Percentiles rank a stretch among this genome's conserved stretches.
phyloP scores from a whole-genome alignment of 2,888 invertebrate species.

The Xestia sexstrigata region DNA sequence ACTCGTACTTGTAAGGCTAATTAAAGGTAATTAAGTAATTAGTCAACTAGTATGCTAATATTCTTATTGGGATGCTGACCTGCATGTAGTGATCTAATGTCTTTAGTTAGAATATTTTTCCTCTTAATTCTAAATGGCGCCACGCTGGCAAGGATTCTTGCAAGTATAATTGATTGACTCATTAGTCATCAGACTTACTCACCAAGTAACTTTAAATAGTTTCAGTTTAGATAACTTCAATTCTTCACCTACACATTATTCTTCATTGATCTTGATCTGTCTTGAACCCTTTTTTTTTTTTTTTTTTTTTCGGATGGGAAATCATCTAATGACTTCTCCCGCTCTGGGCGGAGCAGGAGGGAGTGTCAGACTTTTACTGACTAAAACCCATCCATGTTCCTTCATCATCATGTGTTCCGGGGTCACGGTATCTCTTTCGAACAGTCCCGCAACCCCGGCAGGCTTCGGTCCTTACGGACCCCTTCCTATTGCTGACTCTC shows the following conservation, averaged over 20 bases:
- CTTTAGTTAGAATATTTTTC: slow-evolving; percentile 52
- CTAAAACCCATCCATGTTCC: too few relatives aligned
- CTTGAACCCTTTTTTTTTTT: too few relatives aligned
- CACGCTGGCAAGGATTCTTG: slow-evolving; percentile 54
- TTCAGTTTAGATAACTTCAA: slow-evolving; percentile 1
- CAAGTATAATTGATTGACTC: slow-evolving; percentile 57
- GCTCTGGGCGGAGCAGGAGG: too few relatives aligned
- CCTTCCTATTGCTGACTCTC: too few relatives aligned
- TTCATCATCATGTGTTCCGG: too few relatives aligned
- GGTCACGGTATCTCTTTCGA: too few relatives aligned
- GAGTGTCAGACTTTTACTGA: too few relatives aligned
- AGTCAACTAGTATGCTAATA: slow-evolving; percentile 41
- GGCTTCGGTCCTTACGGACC: too few relatives aligned
- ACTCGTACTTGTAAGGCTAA: slow-evolving; percentile 14
- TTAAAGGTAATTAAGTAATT: slow-evolving; percentile 53
- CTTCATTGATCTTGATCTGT: background rate
- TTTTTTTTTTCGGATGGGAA: too few relatives aligned
- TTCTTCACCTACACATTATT: background rate
- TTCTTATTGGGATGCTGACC: slow-evolving; percentile 43
- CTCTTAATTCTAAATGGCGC: slow-evolving; percentile 45
- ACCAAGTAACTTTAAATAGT: slow-evolving; percentile 12
- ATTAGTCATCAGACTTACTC: slow-evolving; percentile 40
- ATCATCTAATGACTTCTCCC: too few relatives aligned
- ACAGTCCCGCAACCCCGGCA: too few relatives aligned
- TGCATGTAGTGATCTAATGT: slow-evolving; percentile 32